These are phyloP conservation scores for Coptotermes formosanus DNA, from an alignment of 1,140 invertebrate genomes.

Conservation along the genomic window DNA sequence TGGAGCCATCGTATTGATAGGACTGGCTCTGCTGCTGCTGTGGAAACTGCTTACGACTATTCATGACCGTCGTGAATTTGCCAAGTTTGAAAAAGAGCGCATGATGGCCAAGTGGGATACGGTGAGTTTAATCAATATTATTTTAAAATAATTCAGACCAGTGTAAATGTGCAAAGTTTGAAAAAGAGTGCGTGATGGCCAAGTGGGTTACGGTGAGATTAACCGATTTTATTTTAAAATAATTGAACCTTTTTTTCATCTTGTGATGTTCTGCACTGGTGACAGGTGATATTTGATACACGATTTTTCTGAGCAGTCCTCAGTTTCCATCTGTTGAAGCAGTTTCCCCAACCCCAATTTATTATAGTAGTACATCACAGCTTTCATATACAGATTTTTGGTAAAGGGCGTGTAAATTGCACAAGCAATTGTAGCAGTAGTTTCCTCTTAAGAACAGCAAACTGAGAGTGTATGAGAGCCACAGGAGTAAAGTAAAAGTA, in stretches of 20 bases:
- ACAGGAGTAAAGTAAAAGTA: no score
- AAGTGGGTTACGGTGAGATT: conserved; percentile 88
- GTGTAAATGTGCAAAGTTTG: conserved; percentile 94
- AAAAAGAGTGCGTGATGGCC: conserved; percentile 92
- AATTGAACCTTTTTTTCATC: no score
- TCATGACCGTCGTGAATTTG: conserved; percentile 93
- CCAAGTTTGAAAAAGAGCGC: conserved; percentile 94
- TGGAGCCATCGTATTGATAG: conserved; percentile 86
- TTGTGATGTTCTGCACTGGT: no score
- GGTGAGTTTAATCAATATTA: conserved; percentile 53
- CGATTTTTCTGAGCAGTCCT: no score
- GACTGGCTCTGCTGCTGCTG: conserved; percentile 82
- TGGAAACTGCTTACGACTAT: conserved; percentile 97
- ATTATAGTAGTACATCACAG: no score
- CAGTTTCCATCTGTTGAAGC: not conserved
- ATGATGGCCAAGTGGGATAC: conserved; percentile 95
- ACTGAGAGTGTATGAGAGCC: no score
- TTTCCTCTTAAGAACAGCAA: no score
- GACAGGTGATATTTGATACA: no score
- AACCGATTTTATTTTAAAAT: not conserved
- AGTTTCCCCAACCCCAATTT: no score
- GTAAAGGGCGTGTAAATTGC: no score
- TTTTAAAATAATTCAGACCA: conserved; percentile 53
- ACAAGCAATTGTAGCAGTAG: no score
- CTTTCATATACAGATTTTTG: no score